Conservation (phyloP, 2,888 invertebrate genomes). For the Bursaphelenchus okinawaensis region DNA sequence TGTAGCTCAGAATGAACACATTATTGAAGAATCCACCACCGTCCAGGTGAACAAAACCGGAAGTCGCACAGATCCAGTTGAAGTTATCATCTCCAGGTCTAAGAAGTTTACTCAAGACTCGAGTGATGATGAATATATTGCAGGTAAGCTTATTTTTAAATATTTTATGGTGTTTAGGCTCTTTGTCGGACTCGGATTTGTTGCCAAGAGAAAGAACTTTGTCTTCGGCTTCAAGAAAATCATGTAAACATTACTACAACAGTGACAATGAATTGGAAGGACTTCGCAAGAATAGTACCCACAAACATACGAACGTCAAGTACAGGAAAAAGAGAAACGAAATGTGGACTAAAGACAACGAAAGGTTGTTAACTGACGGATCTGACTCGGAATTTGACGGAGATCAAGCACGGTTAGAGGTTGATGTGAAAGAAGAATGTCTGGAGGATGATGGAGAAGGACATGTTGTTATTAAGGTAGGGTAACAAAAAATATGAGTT, state of each 20-base stretch:
- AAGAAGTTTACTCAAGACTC: slow-evolving; percentile 42
- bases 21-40: slow-evolving; percentile 36
- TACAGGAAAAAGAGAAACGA: slow-evolving; percentile 44
- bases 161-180: slow-evolving; percentile 4
- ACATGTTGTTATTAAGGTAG: slow-evolving; percentile 36
- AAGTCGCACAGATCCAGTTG: slow-evolving; percentile 17
- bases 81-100: slow-evolving; percentile 23
- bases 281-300: background rate
- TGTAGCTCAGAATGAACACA: slow-evolving; percentile 25
- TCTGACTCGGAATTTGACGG: slow-evolving; percentile 17
- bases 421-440: slow-evolving; percentile 39
- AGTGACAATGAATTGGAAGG: slow-evolving; percentile 1
- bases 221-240: slow-evolving; percentile 4
- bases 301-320: slow-evolving; percentile 28
- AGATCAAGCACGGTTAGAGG: slow-evolving; percentile 38
- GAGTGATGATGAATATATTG: slow-evolving; percentile 43
- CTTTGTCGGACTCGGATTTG: slow-evolving; percentile 12
- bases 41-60: slow-evolving; percentile 20
- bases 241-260: background rate
- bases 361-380: slow-evolving; percentile 26
- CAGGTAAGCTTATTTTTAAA: slow-evolving; percentile 5
- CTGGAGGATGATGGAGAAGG: slow-evolving; percentile 37
- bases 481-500: too few species aligned
- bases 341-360: slow-evolving; percentile 41
- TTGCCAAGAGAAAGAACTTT: background rate